phyloP scores from a whole-genome alignment of 2,888 invertebrate genomes.

The Liposcelis brunnea region DNA sequence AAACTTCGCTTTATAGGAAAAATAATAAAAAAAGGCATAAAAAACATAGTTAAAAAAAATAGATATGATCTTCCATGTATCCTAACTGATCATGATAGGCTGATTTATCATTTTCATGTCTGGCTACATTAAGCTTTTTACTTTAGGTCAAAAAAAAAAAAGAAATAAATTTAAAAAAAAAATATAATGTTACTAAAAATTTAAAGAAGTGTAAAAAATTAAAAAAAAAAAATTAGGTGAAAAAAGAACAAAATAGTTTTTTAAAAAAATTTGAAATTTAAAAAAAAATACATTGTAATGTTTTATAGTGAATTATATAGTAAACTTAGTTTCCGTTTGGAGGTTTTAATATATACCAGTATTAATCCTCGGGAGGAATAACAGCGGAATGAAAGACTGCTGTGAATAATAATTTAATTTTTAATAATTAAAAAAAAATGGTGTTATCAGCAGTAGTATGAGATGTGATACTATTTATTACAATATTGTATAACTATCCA shows the following conservation, averaged over 20 bases:
- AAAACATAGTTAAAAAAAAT: slow-evolving; percentile 19
- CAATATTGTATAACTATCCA: no score
- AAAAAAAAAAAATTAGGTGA: slow-evolving; percentile 15
- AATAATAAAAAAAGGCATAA: slow-evolving; percentile 22
- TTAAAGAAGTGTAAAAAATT: no score
- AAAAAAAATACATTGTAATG: no score
- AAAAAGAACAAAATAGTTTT: slow-evolving; percentile 5
- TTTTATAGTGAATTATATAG: no score
- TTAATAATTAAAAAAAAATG: no score
- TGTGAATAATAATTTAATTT: no score
- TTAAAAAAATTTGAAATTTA: background rate
- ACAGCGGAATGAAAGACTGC: no score
- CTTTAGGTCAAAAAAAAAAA: slow-evolving; percentile 15
- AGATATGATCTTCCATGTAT: slow-evolving; percentile 12
- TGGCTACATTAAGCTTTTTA: slow-evolving; percentile 1
- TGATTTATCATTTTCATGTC: background rate
- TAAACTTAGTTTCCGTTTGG: no score
- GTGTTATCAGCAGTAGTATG: no score
- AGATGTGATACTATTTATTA: no score
- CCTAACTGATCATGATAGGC: slow-evolving; percentile 10
- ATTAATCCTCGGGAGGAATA: no score
- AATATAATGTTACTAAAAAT: slow-evolving; percentile 17
- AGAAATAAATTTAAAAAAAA: slow-evolving; percentile 18
- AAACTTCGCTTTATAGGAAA: slow-evolving; percentile 29
- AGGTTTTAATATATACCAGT: no score